Conservation (phyloP, 2,888 invertebrate genomes). For the Andrena minutula region DNA sequence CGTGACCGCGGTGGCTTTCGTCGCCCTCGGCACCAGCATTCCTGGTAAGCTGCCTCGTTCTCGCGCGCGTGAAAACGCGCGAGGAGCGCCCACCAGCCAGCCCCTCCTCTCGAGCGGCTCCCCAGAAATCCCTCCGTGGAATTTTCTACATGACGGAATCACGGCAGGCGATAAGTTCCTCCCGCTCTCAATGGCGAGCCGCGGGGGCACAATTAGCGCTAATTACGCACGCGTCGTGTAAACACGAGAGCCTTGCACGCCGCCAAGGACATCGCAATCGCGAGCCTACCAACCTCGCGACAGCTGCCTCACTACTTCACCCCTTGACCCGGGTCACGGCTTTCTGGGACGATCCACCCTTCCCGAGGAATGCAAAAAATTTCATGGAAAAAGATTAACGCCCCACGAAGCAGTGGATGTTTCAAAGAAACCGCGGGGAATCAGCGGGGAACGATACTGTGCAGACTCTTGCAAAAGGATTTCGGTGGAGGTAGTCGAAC, state of each 20-base stretch:
- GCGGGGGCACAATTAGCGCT: conserved; percentile 36
- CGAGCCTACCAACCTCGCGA: not conserved
- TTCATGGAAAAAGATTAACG: not conserved
- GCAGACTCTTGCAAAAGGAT: too few species aligned
- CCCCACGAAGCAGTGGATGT: too few species aligned
- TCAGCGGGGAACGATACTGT: too few species aligned
- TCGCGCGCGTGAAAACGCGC: conserved; percentile 13
- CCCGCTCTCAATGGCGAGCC: not conserved
- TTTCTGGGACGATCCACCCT: not conserved
- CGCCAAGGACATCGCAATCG: conserved; percentile 16
- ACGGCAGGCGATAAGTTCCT: conserved; percentile 18
- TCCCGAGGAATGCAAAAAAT: not conserved
- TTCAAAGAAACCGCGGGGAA: too few species aligned
- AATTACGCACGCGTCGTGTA: conserved; percentile 27
- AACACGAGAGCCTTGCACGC: not conserved
- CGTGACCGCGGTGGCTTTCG: conserved; percentile 98
- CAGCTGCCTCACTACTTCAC: not conserved
- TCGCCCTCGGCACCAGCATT: conserved; percentile 99
- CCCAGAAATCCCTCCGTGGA: not conserved
- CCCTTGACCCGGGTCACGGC: not conserved
- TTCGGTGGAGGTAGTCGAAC: too few species aligned
- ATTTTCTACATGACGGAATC: conserved; percentile 32
- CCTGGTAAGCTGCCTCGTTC: conserved; percentile 90
- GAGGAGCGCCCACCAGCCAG: not conserved
- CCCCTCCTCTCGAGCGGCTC: not conserved